A percentile compares a stretch with the other conserved stretches of the same genome.
These are phyloP conservation scores for Rhinatrema bivittatum DNA, from an alignment of 2,797 vertebrate genomes.

Conservation along the genomic window DNA sequence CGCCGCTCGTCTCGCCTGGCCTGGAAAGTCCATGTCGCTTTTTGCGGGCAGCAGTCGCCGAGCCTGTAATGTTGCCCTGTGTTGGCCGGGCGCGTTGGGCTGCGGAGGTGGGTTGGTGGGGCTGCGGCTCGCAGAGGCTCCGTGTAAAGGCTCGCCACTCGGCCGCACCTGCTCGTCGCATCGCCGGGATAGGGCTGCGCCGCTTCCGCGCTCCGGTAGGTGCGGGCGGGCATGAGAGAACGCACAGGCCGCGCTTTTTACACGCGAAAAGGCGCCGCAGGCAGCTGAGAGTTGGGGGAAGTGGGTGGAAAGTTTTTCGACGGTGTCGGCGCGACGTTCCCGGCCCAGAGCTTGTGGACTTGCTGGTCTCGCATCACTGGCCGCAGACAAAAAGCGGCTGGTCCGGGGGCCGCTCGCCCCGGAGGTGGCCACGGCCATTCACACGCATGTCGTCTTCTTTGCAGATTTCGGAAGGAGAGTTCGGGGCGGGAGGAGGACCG, in stretches of 20 bases:
- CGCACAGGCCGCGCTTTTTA: too few relatives aligned
- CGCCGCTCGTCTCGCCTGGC: too few relatives aligned
- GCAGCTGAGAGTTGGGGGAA: too few relatives aligned
- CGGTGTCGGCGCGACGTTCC: conserved; percentile 19
- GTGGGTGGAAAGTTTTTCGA: too few relatives aligned
- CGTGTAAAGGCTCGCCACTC: not conserved
- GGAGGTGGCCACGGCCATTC: not conserved
- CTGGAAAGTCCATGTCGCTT: too few relatives aligned
- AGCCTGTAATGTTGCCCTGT: conserved; percentile 78
- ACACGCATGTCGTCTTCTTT: too few relatives aligned
- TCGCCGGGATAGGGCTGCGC: not conserved
- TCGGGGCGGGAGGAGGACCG: not conserved
- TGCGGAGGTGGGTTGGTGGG: conserved; percentile 85
- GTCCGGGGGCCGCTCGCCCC: not conserved
- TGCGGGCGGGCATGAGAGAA: too few relatives aligned
- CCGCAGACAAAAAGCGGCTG: conserved; percentile 75
- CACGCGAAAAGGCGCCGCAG: too few relatives aligned
- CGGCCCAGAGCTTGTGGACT: conserved; percentile 56
- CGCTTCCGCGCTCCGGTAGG: too few relatives aligned
- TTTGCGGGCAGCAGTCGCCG: conserved; percentile 37
- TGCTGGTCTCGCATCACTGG: conserved; percentile 71
- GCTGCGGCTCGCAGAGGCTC: conserved; percentile 1
- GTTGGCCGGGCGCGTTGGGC: conserved; percentile 78
- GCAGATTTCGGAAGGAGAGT: too few relatives aligned
- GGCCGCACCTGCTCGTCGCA: not conserved